Percentiles rank a stretch among this genome's conserved stretches.
Conservation (phyloP, 2,888 invertebrate genomes). For the Cheilosia vulpina region DNA sequence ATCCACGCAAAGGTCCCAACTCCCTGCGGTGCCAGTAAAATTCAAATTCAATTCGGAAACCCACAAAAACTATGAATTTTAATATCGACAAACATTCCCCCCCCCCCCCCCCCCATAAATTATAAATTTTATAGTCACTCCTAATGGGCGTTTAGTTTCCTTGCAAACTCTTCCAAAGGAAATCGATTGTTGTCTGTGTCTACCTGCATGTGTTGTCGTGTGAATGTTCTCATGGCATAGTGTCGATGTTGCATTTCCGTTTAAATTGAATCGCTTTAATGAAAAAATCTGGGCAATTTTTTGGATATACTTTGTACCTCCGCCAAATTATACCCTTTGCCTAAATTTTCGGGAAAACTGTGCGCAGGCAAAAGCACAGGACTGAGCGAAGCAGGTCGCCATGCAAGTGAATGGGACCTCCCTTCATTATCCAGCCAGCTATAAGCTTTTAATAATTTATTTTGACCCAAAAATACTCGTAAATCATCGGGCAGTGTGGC, state of each 20-base stretch:
- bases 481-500: conserved; percentile 5
- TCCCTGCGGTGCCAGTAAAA: conserved; percentile 58
- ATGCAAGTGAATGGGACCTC: conserved; percentile 39
- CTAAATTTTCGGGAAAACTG: background rate
- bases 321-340: background rate
- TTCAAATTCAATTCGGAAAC: conserved; percentile 65
- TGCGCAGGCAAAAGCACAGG: background rate
- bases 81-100: conserved; percentile 65
- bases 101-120: conserved; percentile 54
- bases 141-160: conserved; percentile 65
- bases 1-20: background rate
- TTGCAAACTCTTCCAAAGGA: conserved; percentile 8
- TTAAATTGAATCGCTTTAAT: background rate
- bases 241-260: no score
- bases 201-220: no score
- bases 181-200: background rate
- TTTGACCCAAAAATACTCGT: conserved; percentile 13
- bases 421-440: conserved; percentile 38
- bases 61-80: conserved; percentile 66
- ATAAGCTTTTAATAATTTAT: conserved; percentile 59
- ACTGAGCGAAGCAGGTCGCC: conserved; percentile 3
- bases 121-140: conserved; percentile 65
- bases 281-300: background rate
- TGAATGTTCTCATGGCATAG: no score
- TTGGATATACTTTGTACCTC: no score